Percentiles rank a stretch among this genome's conserved stretches.
These are phyloP conservation scores for Sminthopsis crassicaudata DNA, from an alignment of 2,113 vertebrate species.

Conservation along the genomic window DNA sequence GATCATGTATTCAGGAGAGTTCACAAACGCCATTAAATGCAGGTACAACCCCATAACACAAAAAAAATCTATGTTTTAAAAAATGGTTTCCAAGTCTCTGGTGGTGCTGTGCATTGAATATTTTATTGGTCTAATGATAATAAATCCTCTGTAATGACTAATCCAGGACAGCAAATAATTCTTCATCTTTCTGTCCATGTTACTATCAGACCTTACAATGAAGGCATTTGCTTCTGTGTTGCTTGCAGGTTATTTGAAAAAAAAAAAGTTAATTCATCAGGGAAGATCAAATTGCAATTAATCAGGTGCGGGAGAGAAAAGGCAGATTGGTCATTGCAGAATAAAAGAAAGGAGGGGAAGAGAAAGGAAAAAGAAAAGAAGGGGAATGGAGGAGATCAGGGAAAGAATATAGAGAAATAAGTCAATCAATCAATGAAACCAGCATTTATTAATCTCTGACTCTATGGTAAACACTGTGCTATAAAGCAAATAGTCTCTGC, in stretches of 20 bases:
- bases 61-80: not conserved
- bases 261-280: not conserved
- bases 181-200: not conserved
- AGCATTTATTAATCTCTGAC: not conserved
- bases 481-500: not conserved
- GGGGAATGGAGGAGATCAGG: not conserved
- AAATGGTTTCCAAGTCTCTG: not conserved
- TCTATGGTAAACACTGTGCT: not conserved
- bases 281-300: not conserved
- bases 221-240: not conserved
- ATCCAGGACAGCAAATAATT: not conserved
- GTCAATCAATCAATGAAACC: not conserved
- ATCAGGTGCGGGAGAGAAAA: not conserved
- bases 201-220: not conserved
- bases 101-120: not conserved
- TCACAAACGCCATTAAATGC: not conserved
- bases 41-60: not conserved
- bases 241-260: not conserved
- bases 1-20: not conserved
- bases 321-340: not conserved
- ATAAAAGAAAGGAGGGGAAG: not conserved
- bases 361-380: not conserved
- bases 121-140: constrained; percentile 14
- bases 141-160: not conserved
- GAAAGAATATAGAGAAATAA: not conserved